Evolutionary conservation across 2,888 invertebrate species (phyloP).

Genomic region (Ctena decussata): DNA sequence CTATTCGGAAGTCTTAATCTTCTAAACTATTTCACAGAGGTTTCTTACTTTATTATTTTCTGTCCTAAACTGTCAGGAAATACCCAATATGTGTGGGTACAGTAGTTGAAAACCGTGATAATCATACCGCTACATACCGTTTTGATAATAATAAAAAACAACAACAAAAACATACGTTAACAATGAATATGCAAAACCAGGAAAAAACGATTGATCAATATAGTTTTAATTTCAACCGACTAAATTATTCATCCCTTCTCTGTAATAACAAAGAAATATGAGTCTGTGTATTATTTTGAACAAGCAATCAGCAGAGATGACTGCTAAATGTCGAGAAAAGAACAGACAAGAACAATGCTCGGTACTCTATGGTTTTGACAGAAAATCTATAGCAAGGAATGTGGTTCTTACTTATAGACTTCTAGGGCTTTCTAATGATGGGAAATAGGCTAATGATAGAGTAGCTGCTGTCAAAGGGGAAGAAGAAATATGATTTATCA

Average conservation of each 20-base stretch:
- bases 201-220: too few relatives aligned
- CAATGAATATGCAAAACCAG: too few relatives aligned
- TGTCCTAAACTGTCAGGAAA: too few relatives aligned
- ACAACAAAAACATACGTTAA: too few relatives aligned
- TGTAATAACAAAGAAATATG: neutral
- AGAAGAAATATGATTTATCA: neutral
- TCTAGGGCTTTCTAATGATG: neutral
- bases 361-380: neutral
- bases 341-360: too few relatives aligned
- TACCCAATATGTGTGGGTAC: too few relatives aligned
- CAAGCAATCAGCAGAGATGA: neutral
- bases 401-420: neutral
- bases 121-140: too few relatives aligned
- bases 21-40: too few relatives aligned
- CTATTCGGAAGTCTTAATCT: too few relatives aligned
- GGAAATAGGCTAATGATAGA: conserved; percentile 8
- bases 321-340: neutral
- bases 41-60: too few relatives aligned
- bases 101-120: too few relatives aligned
- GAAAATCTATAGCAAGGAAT: conserved; percentile 4
- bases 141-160: too few relatives aligned
- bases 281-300: neutral
- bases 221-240: neutral
- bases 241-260: neutral
- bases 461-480: neutral